Base-by-base conservation (phyloP, 2,113 vertebrate genomes). In the Rutilus rutilus region DNA sequence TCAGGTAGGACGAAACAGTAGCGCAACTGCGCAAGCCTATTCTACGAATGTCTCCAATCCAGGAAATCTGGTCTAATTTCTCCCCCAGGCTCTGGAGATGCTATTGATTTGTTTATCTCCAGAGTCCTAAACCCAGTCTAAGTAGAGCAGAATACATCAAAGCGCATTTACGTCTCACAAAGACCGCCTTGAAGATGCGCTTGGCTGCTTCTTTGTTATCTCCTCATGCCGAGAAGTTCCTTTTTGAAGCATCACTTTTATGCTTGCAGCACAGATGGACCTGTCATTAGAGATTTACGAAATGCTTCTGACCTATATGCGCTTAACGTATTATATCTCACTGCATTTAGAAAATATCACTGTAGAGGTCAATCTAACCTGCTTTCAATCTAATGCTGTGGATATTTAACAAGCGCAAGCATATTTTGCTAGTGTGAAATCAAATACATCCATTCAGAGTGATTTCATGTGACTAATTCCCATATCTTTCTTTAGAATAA, bases 91-190 rank as follows among this genome's bases (percentile, higher is more conserved):
- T 86, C 78, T 62, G 42, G 74, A 81, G 27, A 21, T 74, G 71
- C 27, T 25, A 89, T 85, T 84, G 87, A 88, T 91, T 81, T 62
- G 69, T 84, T 67, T 62, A 25, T 88, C 87, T 77, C 67, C 50
- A 36, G 78, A 86, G 77, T 83, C 50, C 14, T 85, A 83, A 57
- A 74, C 36, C 19, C 64, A 65, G 78, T 74, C 64, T 88, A 86
- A 89, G 87, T 81, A 90, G 85, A 87, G 77, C 80, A 86, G 79
- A 88, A 87, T 54, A 54, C 71, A 82, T 85, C 42, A 71, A 50
- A 60, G 54, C 42, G 17, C 36, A 86, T 88, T 86, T 73, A 85
- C 54, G 76, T 83, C 62, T 81, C 57, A 83, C 62, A 71, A 81
- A 86, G 78, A 47, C 17, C 1, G 65, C 36, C 88, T 69, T 71